phyloP scores from a whole-genome alignment of 2,797 vertebrate genomes.

The Betta splendens region DNA sequence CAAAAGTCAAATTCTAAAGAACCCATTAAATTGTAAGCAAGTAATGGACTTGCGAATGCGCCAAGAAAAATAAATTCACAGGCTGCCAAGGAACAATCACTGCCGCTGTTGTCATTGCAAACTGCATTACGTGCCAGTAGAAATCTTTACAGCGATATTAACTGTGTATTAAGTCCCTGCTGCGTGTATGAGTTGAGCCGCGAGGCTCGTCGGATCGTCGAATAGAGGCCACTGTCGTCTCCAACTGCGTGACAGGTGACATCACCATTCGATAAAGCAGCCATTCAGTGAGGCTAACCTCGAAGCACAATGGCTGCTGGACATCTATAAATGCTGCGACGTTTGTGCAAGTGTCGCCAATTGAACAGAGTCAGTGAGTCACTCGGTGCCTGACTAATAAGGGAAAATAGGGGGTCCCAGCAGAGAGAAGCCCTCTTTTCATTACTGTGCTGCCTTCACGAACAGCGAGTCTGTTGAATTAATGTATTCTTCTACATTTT shows the following conservation, averaged over 20 bases:
- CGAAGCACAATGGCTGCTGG: constrained; percentile 33
- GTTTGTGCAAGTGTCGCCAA: constrained; percentile 24
- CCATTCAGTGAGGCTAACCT: constrained; percentile 36
- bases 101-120: not conserved
- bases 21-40: no score
- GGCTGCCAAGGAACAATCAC: no score
- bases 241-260: constrained; percentile 14
- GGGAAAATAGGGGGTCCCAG: constrained; percentile 16
- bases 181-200: constrained; percentile 4
- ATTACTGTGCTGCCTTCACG: not conserved
- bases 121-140: not conserved
- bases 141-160: not conserved
- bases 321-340: constrained; percentile 8
- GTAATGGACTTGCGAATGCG: no score
- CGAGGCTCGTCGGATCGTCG: no score
- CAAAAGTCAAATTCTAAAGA: no score
- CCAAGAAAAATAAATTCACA: no score
- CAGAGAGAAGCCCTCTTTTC: constrained; percentile 1
- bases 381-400: constrained; percentile 27
- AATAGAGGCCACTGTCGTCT: no score
- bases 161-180: constrained; percentile 14
- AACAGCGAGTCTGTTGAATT: not conserved
- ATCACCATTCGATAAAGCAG: constrained; percentile 25
- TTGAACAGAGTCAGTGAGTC: constrained; percentile 27
- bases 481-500: not conserved